phyloP scores from a whole-genome alignment of 2,113 vertebrate genomes.

The Forbesichthys papilliferus region DNA sequence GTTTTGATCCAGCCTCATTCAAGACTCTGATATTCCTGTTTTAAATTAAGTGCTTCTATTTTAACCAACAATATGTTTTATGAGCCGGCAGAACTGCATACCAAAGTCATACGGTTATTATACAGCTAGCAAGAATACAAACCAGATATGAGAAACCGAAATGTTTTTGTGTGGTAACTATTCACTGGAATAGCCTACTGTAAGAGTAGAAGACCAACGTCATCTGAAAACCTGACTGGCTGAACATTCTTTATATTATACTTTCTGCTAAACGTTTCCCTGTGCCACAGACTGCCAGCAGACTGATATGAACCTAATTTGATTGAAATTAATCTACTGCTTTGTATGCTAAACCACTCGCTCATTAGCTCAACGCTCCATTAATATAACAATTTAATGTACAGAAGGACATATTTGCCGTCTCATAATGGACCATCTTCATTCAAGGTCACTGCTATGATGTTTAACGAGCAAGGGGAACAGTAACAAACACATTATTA shows the following conservation, averaged over 20 bases:
- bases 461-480: neutral
- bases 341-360: slow-evolving; percentile 24
- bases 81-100: too few species aligned
- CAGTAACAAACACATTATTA: too few species aligned
- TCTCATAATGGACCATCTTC: slow-evolving; percentile 6
- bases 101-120: too few species aligned
- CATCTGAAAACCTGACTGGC: neutral
- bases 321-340: slow-evolving; percentile 1
- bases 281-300: neutral
- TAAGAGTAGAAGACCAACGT: neutral
- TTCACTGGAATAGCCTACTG: too few species aligned
- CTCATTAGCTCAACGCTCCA: slow-evolving; percentile 4
- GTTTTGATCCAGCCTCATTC: too few species aligned
- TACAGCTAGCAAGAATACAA: too few species aligned
- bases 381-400: slow-evolving; percentile 7
- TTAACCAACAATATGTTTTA: too few species aligned
- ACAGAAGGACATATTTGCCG: neutral
- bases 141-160: too few species aligned
- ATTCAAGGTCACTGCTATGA: neutral
- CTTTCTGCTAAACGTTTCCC: neutral
- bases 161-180: too few species aligned
- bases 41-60: too few species aligned
- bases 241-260: neutral
- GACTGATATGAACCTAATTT: slow-evolving; percentile 1
- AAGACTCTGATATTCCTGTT: too few species aligned